These are phyloP conservation scores for Lepidurus couesii DNA, from an alignment of 1,140 invertebrate species.

Conservation along the genomic window DNA sequence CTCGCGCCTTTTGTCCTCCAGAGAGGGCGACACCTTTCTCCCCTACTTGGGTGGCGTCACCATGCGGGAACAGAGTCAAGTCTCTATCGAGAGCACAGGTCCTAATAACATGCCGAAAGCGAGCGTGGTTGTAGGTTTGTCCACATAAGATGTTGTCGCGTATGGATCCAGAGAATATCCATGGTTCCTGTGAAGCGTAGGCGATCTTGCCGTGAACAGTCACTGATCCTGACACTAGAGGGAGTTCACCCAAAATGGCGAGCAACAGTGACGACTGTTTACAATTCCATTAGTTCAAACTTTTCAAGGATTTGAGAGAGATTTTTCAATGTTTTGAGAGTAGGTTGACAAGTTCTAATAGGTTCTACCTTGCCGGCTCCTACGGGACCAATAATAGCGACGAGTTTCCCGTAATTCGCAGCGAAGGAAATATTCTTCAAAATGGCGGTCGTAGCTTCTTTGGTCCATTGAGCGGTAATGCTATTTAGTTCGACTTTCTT, in stretches of 20 bases:
- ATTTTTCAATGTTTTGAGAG: too few species aligned
- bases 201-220: conserved; percentile 68
- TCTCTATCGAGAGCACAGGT: conserved; percentile 62
- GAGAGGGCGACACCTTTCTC: conserved; percentile 76
- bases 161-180: conserved; percentile 60
- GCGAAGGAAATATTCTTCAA: conserved; percentile 43
- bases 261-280: background rate
- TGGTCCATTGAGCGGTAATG: conserved; percentile 43
- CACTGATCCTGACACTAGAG: conserved; percentile 58
- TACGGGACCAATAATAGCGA: conserved; percentile 64
- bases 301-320: too few species aligned
- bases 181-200: conserved; percentile 86
- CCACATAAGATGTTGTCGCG: conserved; percentile 85
- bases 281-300: too few species aligned
- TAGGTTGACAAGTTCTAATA: too few species aligned
- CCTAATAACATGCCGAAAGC: conserved; percentile 66
- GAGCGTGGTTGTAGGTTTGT: conserved; percentile 57
- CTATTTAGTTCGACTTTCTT: conserved; percentile 40
- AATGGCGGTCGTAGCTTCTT: conserved; percentile 27
- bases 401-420: conserved; percentile 45
- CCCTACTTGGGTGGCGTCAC: conserved; percentile 82
- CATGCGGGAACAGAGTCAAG: conserved; percentile 66
- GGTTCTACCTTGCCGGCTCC: conserved; percentile 64
- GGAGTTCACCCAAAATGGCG: conserved; percentile 38
- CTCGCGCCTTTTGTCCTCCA: conserved; percentile 84